Conservation (phyloP, 2,888 invertebrate genomes). For the Trisateles emortualis region DNA sequence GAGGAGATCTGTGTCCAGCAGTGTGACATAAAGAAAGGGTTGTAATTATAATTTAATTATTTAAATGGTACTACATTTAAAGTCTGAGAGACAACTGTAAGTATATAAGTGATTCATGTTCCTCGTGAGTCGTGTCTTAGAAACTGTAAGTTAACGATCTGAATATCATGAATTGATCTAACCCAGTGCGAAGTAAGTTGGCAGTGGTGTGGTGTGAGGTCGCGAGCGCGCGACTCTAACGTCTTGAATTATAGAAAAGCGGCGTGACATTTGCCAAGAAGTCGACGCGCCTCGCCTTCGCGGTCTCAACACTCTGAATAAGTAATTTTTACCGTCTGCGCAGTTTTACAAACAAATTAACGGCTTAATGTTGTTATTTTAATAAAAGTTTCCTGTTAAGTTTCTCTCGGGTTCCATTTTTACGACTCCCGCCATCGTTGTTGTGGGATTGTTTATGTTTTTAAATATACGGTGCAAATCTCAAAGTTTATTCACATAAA, state of each 20-base stretch:
- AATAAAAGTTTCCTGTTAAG: conserved; percentile 81
- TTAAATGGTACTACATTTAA: conserved; percentile 10
- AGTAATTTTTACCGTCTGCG: conserved; percentile 84
- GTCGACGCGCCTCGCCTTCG: conserved; percentile 62
- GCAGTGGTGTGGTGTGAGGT: conserved; percentile 19
- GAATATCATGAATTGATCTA: conserved; percentile 45
- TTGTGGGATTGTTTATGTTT: conserved; percentile 74
- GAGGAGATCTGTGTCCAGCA: too few relatives aligned
- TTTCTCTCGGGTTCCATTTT: conserved; percentile 76
- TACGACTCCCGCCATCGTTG: conserved; percentile 72
- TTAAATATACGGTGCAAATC: conserved; percentile 55
- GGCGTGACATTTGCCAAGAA: conserved; percentile 71
- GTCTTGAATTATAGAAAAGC: conserved; percentile 79
- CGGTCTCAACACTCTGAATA: conserved; percentile 79
- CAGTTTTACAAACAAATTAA: conserved; percentile 86
- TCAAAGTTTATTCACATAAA: conserved; percentile 37
- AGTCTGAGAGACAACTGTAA: conserved; percentile 1
- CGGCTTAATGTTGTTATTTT: conserved; percentile 84
- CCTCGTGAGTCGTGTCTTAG: background rate
- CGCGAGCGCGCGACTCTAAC: conserved; percentile 36
- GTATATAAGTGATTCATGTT: conserved; percentile 3
- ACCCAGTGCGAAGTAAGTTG: conserved; percentile 24
- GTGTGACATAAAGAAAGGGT: too few relatives aligned
- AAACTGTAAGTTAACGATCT: conserved; percentile 36
- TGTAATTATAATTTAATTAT: too few relatives aligned